These are phyloP conservation scores for Sycobia sp. DNA, from an alignment of 1,140 invertebrate genomes.

Conservation along the genomic window DNA sequence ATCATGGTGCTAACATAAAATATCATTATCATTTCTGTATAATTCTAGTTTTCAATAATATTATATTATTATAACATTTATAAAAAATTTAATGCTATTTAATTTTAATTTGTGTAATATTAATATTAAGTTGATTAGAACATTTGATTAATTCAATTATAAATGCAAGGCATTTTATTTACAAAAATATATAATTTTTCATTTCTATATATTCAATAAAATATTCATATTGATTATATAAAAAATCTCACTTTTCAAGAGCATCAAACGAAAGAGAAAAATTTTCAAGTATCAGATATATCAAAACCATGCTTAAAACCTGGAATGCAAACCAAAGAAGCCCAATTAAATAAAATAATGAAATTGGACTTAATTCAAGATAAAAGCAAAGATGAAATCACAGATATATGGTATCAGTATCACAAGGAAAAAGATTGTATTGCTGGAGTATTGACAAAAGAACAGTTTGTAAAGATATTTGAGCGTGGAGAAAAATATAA, in stretches of 20 bases:
- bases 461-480: slow-evolving; percentile 67
- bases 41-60: neutral
- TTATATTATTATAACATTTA: neutral
- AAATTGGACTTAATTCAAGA: slow-evolving; percentile 78
- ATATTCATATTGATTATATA: slow-evolving; percentile 25
- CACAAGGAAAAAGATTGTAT: slow-evolving; percentile 78
- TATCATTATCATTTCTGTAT: neutral
- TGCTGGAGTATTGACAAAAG: slow-evolving; percentile 70
- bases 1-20: too few species aligned
- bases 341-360: slow-evolving; percentile 73
- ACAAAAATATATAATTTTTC: slow-evolving; percentile 4
- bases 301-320: slow-evolving; percentile 63
- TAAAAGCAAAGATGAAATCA: slow-evolving; percentile 76
- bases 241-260: slow-evolving; percentile 45
- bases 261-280: slow-evolving; percentile 39
- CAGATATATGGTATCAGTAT: slow-evolving; percentile 80
- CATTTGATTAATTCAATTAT: too few species aligned
- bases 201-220: neutral
- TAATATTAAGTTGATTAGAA: too few species aligned
- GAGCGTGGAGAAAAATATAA: slow-evolving; percentile 66
- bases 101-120: too few species aligned
- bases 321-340: slow-evolving; percentile 43
- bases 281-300: slow-evolving; percentile 42
- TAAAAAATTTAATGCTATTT: neutral
- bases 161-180: slow-evolving; percentile 18